phyloP scores from a whole-genome alignment of 2,797 vertebrate genomes.

The Molossus molossus region DNA sequence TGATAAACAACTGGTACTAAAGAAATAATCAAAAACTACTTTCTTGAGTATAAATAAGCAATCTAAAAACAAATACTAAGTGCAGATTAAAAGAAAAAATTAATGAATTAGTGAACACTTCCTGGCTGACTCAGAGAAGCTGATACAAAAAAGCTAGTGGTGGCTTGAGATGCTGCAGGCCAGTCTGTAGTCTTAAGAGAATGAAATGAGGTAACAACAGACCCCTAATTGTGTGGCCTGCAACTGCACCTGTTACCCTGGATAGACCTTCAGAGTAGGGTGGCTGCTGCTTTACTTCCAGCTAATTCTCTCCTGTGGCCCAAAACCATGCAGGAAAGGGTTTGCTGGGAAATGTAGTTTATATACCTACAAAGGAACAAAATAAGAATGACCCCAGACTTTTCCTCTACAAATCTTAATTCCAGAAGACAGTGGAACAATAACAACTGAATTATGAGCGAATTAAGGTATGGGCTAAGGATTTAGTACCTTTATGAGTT shows the following conservation, averaged over 20 bases:
- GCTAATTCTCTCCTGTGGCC: not conserved
- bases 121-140: not conserved
- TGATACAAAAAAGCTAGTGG: not conserved
- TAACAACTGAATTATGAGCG: not conserved
- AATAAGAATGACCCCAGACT: not conserved
- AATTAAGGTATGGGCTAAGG: not conserved
- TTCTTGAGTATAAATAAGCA: slow-evolving; percentile 29
- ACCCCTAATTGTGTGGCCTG: not conserved
- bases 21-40: not conserved
- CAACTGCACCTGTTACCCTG: not conserved
- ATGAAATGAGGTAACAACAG: not conserved
- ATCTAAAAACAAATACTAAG: not conserved
- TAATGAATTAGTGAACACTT: not conserved
- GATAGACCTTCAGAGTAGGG: not conserved
- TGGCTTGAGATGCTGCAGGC: not conserved
- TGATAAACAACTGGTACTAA: not conserved
- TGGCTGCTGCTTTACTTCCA: not conserved
- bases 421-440: not conserved
- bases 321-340: not conserved
- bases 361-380: not conserved
- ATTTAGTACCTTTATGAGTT: not conserved
- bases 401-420: not conserved
- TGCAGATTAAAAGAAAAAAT: slow-evolving; percentile 3
- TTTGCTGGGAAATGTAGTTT: not conserved
- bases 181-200: accelerated